Conservation (phyloP, 2,113 vertebrate species). For the Apodemus sylvaticus region DNA sequence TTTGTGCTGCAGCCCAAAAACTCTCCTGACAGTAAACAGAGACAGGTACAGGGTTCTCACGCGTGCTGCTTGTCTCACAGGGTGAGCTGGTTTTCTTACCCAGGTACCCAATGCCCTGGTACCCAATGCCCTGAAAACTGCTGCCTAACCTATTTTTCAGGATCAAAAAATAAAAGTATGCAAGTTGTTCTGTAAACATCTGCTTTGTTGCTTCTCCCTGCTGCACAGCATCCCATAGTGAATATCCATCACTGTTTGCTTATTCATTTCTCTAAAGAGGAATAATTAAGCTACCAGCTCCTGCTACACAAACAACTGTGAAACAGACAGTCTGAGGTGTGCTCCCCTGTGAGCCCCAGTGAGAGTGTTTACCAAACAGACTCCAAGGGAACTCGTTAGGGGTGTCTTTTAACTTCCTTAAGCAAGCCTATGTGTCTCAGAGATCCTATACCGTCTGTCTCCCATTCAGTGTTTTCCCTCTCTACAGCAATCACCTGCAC, state of each 20-base stretch:
- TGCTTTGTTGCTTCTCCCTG: not conserved
- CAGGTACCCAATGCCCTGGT: not conserved
- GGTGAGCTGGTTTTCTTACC: accelerated
- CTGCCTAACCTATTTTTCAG: not conserved
- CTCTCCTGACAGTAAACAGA: not conserved
- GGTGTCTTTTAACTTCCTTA: not conserved
- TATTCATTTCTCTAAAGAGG: not conserved
- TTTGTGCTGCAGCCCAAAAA: not conserved
- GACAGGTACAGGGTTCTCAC: no score
- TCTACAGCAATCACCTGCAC: accelerated
- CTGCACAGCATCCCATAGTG: accelerated
- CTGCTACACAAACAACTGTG: not conserved
- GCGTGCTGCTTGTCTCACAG: not conserved
- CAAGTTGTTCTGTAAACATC: not conserved
- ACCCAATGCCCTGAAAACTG: not conserved
- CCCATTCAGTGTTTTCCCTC: not conserved
- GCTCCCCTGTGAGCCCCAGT: not conserved
- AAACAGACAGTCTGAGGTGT: not conserved
- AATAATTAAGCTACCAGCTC: not conserved
- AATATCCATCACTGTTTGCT: accelerated
- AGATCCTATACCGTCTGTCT: accelerated
- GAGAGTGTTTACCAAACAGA: not conserved
- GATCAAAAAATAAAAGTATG: not conserved
- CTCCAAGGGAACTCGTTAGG: not conserved
- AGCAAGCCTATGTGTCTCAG: not conserved